Evolutionary conservation across 2,113 vertebrate species (phyloP), one percentile per base, ranked within the genome.

Genomic region (Scomber scombrus): DNA sequence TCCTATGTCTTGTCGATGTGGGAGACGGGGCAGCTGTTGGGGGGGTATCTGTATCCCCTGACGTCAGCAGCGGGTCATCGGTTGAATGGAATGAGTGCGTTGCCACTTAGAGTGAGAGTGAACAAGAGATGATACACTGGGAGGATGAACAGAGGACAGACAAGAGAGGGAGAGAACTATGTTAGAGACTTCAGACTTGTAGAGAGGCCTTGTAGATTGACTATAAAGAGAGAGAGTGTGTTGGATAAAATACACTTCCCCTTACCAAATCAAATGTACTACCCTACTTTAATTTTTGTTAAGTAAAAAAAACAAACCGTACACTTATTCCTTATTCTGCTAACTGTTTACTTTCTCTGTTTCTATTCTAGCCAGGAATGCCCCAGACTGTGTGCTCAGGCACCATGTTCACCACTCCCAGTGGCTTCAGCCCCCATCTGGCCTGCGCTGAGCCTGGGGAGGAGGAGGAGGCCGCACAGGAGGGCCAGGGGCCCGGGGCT

Each of bases 371-470:
- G 96, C 93, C 89, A 95, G 96, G 95, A 94, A 97, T 97, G 97
- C 96, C 96, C 94, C 96, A 93, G 93, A 97, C 96, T 7, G 92
- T 95, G 93, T 96, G 87, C 61, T 78, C 95, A 82, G 95, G 96
- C 92, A 91, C 94, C 91, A 97, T 97, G 96, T 97, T 97, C 89
- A 96, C 96, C 89, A 90, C 88, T 85, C 95, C 96, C 29, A 95
- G 94, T 91, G 92, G 95, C 93, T 97, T 95, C 91, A 96, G 95
- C 90, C 94, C 94, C 82, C 94, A 96, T 76, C 93, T 97, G 91
- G 95, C 96, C 88, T 89, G 94, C 61, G 90, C 90, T 91, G 92
- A 93, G 86, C 86, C 92, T 83, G 92, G 78, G 86, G 92, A 92
- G 84, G 92, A 91, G 64, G 92, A 92, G 75, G 95, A 96, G 89